Base-by-base conservation (phyloP, 1,140 invertebrate genomes). In the Pteromalus puparum region DNA sequence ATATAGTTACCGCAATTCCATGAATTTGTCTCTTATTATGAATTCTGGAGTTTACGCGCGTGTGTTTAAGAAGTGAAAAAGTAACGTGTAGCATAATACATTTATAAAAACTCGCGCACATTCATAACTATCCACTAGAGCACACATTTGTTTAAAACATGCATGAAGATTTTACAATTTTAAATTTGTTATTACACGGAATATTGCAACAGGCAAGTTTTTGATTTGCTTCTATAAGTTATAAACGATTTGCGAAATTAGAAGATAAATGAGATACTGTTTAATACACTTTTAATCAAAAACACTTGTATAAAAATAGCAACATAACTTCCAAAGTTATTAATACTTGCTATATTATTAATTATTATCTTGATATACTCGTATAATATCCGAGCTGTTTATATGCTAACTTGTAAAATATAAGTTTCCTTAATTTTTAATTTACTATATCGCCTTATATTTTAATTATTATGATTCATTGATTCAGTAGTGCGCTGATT, bases 321-420 rank as follows among this genome's bases (percentile, higher is more conserved):
- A 48, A 48, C 26, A 65, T 48, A 83, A 77, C 81, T 83, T 83
- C 74, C 81, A 83, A 77, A 83, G 53, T 61, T 61, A 61, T 61
- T 61, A 3, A n/a, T 61, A 61, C 12, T 48, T 48, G 3, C 46
- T 75, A 75, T 18, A 75, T 18, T 61, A 9, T 53, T 15, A 24
- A 38, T 24, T 61, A 61, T n/a, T 5, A n/a, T 61, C 6, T 61
- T 21, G 18, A 53, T 53, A 53, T 61, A 61, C 15, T 61, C 21
- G 18, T n/a, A 61, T 21, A 21, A 46, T 13, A 76, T 75, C 24
- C 30, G 12, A 38, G 12, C 48, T 9, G 53, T 2, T 21, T 18
- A 28, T 48, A 21, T 30, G 38, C 24, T 10, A 70, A 74, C 3
- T n/a, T 53, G 26, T 73, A 73, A 73, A 48, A 3, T 53, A 73